Base-by-base conservation (phyloP, 2,888 invertebrate genomes). In the Glaucopsyche alexis region DNA sequence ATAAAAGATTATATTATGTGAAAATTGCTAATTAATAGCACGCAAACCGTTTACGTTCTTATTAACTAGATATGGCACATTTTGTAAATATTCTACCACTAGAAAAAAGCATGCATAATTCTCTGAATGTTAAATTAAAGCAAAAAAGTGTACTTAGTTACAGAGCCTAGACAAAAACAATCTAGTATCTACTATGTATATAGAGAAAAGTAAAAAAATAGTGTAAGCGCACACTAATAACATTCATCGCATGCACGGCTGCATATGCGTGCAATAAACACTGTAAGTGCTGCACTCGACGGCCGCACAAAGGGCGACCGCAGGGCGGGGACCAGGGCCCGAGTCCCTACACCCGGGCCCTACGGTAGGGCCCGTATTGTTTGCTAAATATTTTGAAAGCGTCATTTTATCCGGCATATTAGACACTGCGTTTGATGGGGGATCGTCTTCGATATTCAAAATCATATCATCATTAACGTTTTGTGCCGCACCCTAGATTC, bases 341-440 rank as follows among this genome's bases (percentile, higher is more conserved):
- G 5, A 60, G 13, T 19, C 60, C 78, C 81, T 85, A 83, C 85
- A 83, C 81, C 83, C 83, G 81, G 85, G 83, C 83, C 80, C 79
- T 77, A 73, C 72, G 79, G 79, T 87, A 89, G 89, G 90, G 86
- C 83, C 87, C 78, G 77, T 80, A 88, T 92, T 93, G 93, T 93
- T 93, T 91, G 91, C 91, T 88, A 91, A 92, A 93, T 92, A 93
- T 93, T 93, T 85, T 93, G 93, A 92, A 92, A 90, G 89, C 89
- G 81, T 88, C 88, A 91, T 91, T 93, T 91, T 88, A 91, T 90
- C 92, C 92, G 92, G 85, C 84, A 80, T 91, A 91, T 93, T 93
- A 92, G 87, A 86, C 84, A 80, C 86, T 92, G 92, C 89, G 82
- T 87, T 89, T 92, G 91, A 91, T 90, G 86, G 82, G 84, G 91